These are phyloP conservation scores for Heterodera carotae DNA, from an alignment of 1,140 invertebrate species.

Conservation along the genomic window DNA sequence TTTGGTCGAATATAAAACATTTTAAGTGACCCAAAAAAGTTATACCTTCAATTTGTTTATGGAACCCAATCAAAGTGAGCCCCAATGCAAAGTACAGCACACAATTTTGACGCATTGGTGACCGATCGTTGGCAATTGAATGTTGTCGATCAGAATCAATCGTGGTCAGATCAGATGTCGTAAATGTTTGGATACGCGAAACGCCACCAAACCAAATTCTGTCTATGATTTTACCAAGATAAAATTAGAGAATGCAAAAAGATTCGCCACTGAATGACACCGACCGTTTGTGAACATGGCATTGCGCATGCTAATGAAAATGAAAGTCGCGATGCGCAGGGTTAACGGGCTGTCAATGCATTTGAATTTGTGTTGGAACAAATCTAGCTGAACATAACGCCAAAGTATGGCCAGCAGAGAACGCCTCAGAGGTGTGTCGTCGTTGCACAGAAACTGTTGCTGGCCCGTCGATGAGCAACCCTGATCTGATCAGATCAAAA, in stretches of 20 bases:
- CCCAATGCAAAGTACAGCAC: constrained; percentile 19
- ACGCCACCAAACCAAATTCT: constrained; percentile 20
- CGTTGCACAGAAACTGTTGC: neutral
- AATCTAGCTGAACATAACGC: constrained; percentile 18
- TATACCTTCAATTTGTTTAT: neutral
- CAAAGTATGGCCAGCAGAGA: neutral
- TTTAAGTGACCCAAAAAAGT: too few species aligned
- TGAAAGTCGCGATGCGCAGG: neutral
- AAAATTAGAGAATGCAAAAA: neutral
- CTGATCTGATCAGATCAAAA: too few species aligned
- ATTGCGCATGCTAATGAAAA: constrained; percentile 7
- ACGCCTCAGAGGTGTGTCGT: constrained; percentile 7
- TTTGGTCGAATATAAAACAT: neutral
- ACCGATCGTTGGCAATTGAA: neutral
- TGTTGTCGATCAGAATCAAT: too few species aligned
- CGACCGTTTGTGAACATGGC: neutral
- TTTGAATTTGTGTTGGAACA: constrained; percentile 16
- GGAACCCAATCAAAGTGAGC: constrained; percentile 21
- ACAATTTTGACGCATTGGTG: constrained; percentile 9
- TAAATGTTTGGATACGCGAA: constrained; percentile 5
- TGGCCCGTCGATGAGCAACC: neutral
- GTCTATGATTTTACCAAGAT: constrained; percentile 19
- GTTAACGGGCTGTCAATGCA: neutral
- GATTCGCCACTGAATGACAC: neutral
- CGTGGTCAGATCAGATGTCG: neutral